Evolutionary conservation across 2,888 invertebrate genomes (phyloP), one percentile per base, ranked within the genome.

Genomic region (Drosophila austrosaltans): DNA sequence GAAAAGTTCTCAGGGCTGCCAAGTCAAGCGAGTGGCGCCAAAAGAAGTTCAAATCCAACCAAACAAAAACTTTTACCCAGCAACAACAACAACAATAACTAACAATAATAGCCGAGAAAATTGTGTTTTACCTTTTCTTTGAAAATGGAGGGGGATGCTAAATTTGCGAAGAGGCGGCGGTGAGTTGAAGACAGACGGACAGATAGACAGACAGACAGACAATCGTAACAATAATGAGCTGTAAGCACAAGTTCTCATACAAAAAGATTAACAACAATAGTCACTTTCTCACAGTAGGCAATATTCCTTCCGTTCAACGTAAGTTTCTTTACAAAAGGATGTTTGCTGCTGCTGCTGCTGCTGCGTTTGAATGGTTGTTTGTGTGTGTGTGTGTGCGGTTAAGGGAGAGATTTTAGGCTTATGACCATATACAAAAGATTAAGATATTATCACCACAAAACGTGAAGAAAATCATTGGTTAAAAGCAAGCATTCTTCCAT

Each of bases 251-350:
- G 78, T 85, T 82, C 73, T 82, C 73, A 85, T 77, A 80, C 78
- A 86, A 88, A 82, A 88, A 82, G 84, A 82, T 86, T 87, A 85
- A 74, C 83, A 87, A 85, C 86, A 87, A 87, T 87, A 82, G 79
- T 72, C 77, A 69, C 32, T 44, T 36, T 12, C 32, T 39, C 36
- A 66, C 53, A 59, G 53, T 36, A 66, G 61, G 36, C 67, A 44
- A 56, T 42, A 20, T 36, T n/a, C 8, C 12, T 53, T 25, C 42
- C 60, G 44, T 44, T 60, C 44, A 58, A 48, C 48, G 48, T 48
- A n/a, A 16, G 42, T 16, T 42, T 16, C 42, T 48, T 59, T 12
- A 40, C 58, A 39, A 39, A 40, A 40, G 39, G 32, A 53, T 48
- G 16, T 16, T 16, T 16, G 16, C 16, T 16, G 16, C 16, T 16